Evolutionary conservation across 2,888 invertebrate genomes (phyloP), one percentile per base, ranked within the genome.

Genomic region (Drepana falcataria): DNA sequence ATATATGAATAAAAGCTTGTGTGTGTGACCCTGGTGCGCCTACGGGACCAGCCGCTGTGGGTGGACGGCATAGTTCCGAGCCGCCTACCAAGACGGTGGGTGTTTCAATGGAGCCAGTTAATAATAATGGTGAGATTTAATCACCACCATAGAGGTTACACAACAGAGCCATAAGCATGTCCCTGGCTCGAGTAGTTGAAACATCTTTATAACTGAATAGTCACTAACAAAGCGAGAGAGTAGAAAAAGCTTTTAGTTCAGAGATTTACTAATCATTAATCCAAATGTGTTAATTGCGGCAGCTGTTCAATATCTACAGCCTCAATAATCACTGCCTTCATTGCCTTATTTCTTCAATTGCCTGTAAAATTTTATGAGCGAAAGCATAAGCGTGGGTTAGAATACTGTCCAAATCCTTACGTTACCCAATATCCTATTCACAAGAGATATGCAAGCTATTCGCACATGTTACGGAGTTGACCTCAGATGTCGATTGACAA

Each of bases 51-150:
- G 84, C 81, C 74, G 73, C 81, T 72, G 90, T 91, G 90, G 90
- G 90, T 89, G 90, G 89, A 91, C 90, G 89, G 84, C 90, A 90
- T 90, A 90, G 85, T 86, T 87, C 84, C 77, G 81, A 82, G 78
- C 85, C 82, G 85, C 85, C 85, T 85, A 85, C 86, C 81, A 82
- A 87, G 81, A 79, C 89, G 85, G 90, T 91, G 90, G 90, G 90
- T 91, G 90, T 88, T 84, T 87, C 83, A 89, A 91, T 91, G 88
- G 88, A 89, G 89, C 88, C 88, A 87, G 87, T 89, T 87, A 87
- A 89, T 90, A 90, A 90, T 90, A 89, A 90, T 91, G 90, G 89
- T 88, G 90, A 89, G 89, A 90, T 90, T 85, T 89, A 90, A 91
- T 91, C 90, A 89, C 90, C 87, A 77, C 77, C 86, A 83, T 87